Evolutionary conservation across 2,113 vertebrate species (phyloP).

Genomic region (Synodontis membranacea): DNA sequence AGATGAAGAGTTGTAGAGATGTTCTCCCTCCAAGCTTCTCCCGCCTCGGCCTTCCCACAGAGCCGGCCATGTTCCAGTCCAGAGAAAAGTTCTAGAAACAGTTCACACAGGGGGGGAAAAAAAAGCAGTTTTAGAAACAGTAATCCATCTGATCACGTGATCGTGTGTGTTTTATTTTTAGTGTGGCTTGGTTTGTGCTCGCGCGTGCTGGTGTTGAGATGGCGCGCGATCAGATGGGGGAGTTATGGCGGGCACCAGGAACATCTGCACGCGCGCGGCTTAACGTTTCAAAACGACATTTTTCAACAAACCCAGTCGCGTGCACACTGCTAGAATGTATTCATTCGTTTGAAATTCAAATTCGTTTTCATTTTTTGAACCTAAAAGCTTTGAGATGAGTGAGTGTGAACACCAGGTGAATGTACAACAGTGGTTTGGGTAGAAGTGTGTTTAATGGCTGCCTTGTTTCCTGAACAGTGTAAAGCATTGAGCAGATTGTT

Average conservation of each 20-base stretch:
- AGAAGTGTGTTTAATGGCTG: neutral
- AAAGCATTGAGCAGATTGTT: neutral
- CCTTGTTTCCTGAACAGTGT: neutral
- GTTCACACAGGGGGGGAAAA: neutral
- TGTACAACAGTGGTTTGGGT: neutral
- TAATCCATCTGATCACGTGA: too few species aligned
- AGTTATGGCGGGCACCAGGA: slow-evolving; percentile 42
- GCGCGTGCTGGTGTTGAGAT: neutral
- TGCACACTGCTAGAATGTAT: too few species aligned
- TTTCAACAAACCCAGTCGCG: neutral
- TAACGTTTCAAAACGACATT: neutral
- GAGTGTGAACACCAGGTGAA: too few species aligned
- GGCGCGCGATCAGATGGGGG: slow-evolving; percentile 27
- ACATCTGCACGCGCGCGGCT: neutral
- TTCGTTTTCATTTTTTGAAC: neutral
- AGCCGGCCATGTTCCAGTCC: neutral
- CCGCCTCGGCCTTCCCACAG: slow-evolving; percentile 16
- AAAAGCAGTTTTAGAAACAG: neutral
- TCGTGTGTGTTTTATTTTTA: accelerated
- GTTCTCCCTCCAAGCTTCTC: slow-evolving; percentile 33
- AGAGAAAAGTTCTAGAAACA: neutral
- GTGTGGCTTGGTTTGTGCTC: accelerated
- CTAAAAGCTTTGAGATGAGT: too few species aligned
- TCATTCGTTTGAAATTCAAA: too few species aligned
- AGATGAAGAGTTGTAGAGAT: too few species aligned